These are phyloP conservation scores for Datnioides undecimradiatus DNA, from an alignment of 2,113 vertebrate genomes.

Conservation along the genomic window DNA sequence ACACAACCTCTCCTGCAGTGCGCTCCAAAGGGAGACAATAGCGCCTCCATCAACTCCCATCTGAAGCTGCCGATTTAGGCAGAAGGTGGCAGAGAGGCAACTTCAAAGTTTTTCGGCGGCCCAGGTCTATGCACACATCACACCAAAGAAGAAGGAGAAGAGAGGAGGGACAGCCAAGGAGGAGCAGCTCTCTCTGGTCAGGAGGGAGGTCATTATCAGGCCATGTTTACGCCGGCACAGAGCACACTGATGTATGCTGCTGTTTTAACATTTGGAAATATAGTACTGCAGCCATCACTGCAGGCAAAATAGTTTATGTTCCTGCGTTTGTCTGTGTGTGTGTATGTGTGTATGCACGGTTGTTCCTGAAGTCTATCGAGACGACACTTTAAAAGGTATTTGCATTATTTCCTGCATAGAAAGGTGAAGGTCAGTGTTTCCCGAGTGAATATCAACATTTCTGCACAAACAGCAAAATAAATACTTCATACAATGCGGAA, in stretches of 20 bases:
- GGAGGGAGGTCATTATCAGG: slow-evolving; percentile 85
- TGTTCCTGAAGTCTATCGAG: slow-evolving; percentile 41
- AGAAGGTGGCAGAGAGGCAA: slow-evolving; percentile 73
- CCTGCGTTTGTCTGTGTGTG: slow-evolving; percentile 37
- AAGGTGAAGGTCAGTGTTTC: slow-evolving; percentile 60
- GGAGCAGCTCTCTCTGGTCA: slow-evolving; percentile 72
- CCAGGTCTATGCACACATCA: slow-evolving; percentile 46
- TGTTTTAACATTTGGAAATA: slow-evolving; percentile 74
- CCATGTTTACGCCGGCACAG: slow-evolving; percentile 70
- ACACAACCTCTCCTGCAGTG: slow-evolving; percentile 68
- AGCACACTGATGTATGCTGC: slow-evolving; percentile 58
- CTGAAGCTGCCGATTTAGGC: slow-evolving; percentile 76
- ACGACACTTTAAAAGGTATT: slow-evolving; percentile 62
- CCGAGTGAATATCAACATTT: slow-evolving; percentile 36
- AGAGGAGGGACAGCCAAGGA: slow-evolving; percentile 54
- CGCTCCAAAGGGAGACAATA: slow-evolving; percentile 73
- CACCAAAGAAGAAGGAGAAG: slow-evolving; percentile 38
- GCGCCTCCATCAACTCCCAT: slow-evolving; percentile 69
- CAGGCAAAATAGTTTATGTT: slow-evolving; percentile 66
- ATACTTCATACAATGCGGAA: slow-evolving; percentile 33
- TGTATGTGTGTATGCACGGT: slow-evolving; percentile 11
- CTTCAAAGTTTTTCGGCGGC: slow-evolving; percentile 74
- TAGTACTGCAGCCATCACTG: slow-evolving; percentile 62
- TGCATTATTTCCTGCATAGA: slow-evolving; percentile 59
- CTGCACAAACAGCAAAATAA: slow-evolving; percentile 55